Conservation (phyloP, 2,888 invertebrate genomes). For the Phortica magna region DNA sequence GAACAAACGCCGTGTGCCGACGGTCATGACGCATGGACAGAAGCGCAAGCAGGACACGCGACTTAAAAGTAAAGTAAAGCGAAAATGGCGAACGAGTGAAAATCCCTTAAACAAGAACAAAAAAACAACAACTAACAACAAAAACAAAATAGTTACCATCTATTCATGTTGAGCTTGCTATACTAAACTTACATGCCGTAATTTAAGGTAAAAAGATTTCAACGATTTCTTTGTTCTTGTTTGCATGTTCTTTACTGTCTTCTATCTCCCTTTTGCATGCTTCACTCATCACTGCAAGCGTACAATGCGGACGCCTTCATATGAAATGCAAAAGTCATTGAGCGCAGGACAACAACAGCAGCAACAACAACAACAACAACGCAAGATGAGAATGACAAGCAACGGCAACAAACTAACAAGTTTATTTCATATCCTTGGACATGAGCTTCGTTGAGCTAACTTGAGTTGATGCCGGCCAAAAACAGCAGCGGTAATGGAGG, state of each 20-base stretch:
- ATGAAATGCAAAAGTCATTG: constrained; percentile 74
- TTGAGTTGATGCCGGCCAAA: neutral
- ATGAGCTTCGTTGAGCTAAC: constrained; percentile 55
- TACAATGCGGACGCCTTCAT: constrained; percentile 49
- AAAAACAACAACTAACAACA: neutral
- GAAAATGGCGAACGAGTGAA: constrained; percentile 9
- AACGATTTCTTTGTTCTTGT: constrained; percentile 32
- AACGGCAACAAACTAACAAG: constrained; percentile 62
- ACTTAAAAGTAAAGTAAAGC: constrained; percentile 17
- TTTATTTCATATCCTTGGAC: constrained; percentile 72
- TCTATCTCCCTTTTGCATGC: constrained; percentile 22
- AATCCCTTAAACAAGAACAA: constrained; percentile 13
- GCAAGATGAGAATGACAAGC: constrained; percentile 36
- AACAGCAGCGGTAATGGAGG: neutral
- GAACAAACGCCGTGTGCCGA: constrained; percentile 32
- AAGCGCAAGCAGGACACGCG: constrained; percentile 42
- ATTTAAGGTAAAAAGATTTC: constrained; percentile 35
- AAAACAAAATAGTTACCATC: constrained; percentile 22
- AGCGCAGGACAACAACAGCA: constrained; percentile 54
- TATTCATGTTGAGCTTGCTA: constrained; percentile 13
- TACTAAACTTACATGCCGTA: constrained; percentile 20
- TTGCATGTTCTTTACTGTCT: constrained; percentile 36
- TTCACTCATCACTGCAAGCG: neutral
- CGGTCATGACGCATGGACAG: constrained; percentile 50
- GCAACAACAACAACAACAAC: constrained; percentile 26